phyloP scores from a whole-genome alignment of 2,888 invertebrate genomes.

The Pilophorus perplexus region DNA sequence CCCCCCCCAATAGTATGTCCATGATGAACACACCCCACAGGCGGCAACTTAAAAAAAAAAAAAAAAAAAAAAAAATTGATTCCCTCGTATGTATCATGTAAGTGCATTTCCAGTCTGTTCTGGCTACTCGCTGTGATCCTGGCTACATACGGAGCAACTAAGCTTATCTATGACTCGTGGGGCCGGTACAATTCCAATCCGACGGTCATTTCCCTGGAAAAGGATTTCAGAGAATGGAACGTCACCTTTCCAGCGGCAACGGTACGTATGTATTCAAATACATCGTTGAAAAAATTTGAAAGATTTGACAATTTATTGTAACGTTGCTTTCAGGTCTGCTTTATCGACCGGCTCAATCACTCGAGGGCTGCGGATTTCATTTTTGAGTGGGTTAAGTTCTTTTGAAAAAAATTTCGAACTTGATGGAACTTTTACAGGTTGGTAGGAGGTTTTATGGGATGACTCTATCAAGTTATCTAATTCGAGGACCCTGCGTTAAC shows the following conservation, averaged over 20 bases:
- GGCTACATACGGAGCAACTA: conserved; percentile 45
- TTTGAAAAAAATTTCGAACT: no score
- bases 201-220: conserved; percentile 63
- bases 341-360: conserved; percentile 40
- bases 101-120: no score
- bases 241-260: conserved; percentile 61
- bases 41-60: no score
- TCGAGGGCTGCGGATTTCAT: conserved; percentile 52
- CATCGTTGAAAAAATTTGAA: no score
- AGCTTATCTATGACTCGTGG: conserved; percentile 58
- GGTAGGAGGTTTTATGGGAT: no score
- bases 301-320: neutral
- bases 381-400: conserved; percentile 49
- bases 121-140: conserved; percentile 47
- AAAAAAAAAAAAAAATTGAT: no score
- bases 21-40: no score
- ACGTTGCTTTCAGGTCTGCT: conserved; percentile 30
- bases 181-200: conserved; percentile 61
- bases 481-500: no score
- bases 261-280: conserved; percentile 50
- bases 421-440: no score
- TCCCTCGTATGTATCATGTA: no score
- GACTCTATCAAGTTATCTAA: no score
- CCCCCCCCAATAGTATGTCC: no score
- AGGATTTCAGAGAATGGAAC: conserved; percentile 63